Percentiles rank a stretch among this genome's conserved stretches.
phyloP scores from a whole-genome alignment of 2,797 vertebrate species.

The Anniella stebbinsi region DNA sequence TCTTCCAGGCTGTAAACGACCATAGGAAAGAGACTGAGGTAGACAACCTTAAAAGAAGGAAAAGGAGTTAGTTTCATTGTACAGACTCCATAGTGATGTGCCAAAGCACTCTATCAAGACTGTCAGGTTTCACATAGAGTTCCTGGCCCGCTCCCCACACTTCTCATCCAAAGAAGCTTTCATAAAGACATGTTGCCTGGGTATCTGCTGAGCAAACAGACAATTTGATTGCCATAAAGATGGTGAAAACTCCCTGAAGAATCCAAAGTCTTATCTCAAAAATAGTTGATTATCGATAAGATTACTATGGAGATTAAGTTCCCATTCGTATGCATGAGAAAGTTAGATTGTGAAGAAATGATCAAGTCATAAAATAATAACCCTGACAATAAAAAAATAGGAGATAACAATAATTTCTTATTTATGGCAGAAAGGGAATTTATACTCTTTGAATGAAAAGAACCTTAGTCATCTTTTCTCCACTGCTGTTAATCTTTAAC shows the following conservation, averaged over 20 bases:
- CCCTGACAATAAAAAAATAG: slow-evolving; percentile 24
- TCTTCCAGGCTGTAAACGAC: neutral
- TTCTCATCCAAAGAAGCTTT: neutral
- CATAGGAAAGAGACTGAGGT: neutral
- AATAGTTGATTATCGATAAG: slow-evolving; percentile 21
- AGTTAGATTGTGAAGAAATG: slow-evolving; percentile 20
- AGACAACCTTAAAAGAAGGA: neutral
- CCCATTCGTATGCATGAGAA: slow-evolving; percentile 47
- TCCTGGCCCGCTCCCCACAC: too few relatives aligned
- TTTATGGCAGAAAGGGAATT: slow-evolving; percentile 32
- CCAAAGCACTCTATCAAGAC: neutral
- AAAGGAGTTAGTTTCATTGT: neutral
- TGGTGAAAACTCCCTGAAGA: slow-evolving; percentile 35
- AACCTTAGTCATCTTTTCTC: slow-evolving; percentile 21
- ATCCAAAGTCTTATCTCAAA: slow-evolving; percentile 25
- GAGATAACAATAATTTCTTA: slow-evolving; percentile 33
- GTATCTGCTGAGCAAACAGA: neutral
- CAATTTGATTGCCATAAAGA: neutral
- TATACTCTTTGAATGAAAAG: slow-evolving; percentile 30
- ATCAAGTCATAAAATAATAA: slow-evolving; percentile 61
- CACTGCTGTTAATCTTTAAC: slow-evolving; percentile 31
- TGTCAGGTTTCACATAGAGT: neutral
- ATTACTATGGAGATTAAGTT: slow-evolving; percentile 50
- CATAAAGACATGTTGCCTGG: neutral
- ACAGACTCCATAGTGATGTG: neutral